Evolutionary conservation across 2,113 vertebrate species (phyloP).

Genomic region (Perca schrenkii): DNA sequence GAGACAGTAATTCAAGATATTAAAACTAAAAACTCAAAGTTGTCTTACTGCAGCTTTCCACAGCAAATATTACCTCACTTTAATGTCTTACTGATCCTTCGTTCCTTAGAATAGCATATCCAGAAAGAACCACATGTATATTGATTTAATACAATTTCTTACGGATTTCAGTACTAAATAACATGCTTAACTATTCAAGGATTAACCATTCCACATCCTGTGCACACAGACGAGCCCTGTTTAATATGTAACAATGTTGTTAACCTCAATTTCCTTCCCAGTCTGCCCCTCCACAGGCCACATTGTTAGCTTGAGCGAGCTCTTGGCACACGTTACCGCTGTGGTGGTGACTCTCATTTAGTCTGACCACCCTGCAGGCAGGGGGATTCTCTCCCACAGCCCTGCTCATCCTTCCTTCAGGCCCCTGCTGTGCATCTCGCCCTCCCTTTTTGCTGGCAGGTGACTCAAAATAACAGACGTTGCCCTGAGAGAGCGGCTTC

Average conservation of each 20-base stretch:
- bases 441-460: slow-evolving; percentile 77
- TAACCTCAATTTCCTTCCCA: slow-evolving; percentile 87
- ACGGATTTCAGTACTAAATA: slow-evolving; percentile 19
- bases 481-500: slow-evolving; percentile 74
- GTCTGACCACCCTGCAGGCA: slow-evolving; percentile 75
- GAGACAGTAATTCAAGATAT: neutral
- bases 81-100: slow-evolving; percentile 3
- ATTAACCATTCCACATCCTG: slow-evolving; percentile 80
- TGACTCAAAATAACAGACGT: slow-evolving; percentile 77
- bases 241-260: slow-evolving; percentile 84
- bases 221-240: slow-evolving; percentile 75
- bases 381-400: slow-evolving; percentile 66
- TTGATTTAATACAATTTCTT: slow-evolving; percentile 7
- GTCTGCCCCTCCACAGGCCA: slow-evolving; percentile 74
- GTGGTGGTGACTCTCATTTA: slow-evolving; percentile 69
- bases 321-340: slow-evolving; percentile 73
- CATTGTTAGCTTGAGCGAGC: slow-evolving; percentile 75
- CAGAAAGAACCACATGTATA: slow-evolving; percentile 13
- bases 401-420: slow-evolving; percentile 59
- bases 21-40: neutral
- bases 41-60: neutral
- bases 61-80: slow-evolving; percentile 1
- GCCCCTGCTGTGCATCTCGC: slow-evolving; percentile 61
- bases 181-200: slow-evolving; percentile 26
- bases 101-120: neutral